phyloP scores from a whole-genome alignment of 2,888 invertebrate species.

The Branchipolynoe longqiensis region DNA sequence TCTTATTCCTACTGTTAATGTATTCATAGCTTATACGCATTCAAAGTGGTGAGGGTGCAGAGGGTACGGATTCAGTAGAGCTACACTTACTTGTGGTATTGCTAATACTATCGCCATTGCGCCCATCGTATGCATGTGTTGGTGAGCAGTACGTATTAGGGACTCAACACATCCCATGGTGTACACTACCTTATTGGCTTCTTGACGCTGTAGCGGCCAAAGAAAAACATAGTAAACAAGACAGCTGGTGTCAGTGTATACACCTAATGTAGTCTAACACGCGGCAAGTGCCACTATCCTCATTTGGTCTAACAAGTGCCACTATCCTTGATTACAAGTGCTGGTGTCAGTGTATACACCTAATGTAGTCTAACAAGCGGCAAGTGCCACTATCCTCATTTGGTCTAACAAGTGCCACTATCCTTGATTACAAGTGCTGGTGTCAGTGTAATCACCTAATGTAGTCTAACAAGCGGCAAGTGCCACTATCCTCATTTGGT shows the following conservation, averaged over 20 bases:
- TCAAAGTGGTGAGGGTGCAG: no score
- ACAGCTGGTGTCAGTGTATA: background rate
- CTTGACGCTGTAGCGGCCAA: conserved; percentile 42
- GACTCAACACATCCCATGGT: conserved; percentile 63
- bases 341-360: background rate
- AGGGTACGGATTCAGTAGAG: no score
- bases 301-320: no score
- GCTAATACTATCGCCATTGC: conserved; percentile 64
- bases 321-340: no score
- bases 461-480: no score
- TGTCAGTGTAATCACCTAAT: background rate
- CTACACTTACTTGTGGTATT: conserved; percentile 65
- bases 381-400: no score
- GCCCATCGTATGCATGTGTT: conserved; percentile 64
- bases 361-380: background rate
- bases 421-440: no score
- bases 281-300: no score
- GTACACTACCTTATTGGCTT: conserved; percentile 62
- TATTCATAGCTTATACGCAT: no score
- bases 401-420: no score
- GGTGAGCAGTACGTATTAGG: conserved; percentile 58
- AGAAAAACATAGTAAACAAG: background rate
- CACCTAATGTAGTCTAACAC: background rate
- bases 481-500: no score
- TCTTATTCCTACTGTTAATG: no score